phyloP scores from a whole-genome alignment of 1,140 invertebrate genomes.

The Macrosteles quadrilineatus region DNA sequence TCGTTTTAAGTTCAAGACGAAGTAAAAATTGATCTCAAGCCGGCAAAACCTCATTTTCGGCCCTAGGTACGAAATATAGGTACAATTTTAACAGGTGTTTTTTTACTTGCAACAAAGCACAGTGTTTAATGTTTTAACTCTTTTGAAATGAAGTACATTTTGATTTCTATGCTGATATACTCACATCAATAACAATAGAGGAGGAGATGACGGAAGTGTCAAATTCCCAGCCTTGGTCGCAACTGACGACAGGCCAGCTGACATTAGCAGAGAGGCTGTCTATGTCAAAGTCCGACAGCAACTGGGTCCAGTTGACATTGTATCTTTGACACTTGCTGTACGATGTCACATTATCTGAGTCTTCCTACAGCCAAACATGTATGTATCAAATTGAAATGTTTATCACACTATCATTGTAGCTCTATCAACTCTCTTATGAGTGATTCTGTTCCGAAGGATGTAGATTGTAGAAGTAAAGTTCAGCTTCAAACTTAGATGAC shows the following conservation, averaged over 20 bases:
- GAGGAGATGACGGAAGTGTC: conserved; percentile 66
- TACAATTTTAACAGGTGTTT: neutral
- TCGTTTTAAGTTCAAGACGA: neutral
- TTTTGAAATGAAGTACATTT: too few relatives aligned
- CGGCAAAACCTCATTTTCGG: too few relatives aligned
- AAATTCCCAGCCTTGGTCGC: conserved; percentile 79
- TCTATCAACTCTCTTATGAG: too few relatives aligned
- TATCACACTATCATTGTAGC: too few relatives aligned
- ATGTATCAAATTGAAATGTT: too few relatives aligned
- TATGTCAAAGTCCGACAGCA: conserved; percentile 48
- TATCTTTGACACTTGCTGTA: conserved; percentile 67
- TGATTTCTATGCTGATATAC: too few relatives aligned
- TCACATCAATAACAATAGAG: conserved; percentile 81
- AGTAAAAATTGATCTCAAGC: neutral
- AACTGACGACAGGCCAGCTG: conserved; percentile 65
- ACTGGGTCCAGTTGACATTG: conserved; percentile 68
- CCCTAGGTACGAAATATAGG: too few relatives aligned
- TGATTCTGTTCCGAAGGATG: too few relatives aligned
- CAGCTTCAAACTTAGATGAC: too few relatives aligned
- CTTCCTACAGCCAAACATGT: too few relatives aligned
- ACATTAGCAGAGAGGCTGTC: conserved; percentile 52
- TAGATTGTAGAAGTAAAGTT: too few relatives aligned
- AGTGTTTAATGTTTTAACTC: too few relatives aligned
- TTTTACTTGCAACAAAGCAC: neutral
- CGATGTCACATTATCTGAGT: conserved; percentile 37